Percentiles rank a stretch among this genome's conserved stretches.
phyloP scores from a whole-genome alignment of 1,140 invertebrate genomes.

The Hestina assimilis region DNA sequence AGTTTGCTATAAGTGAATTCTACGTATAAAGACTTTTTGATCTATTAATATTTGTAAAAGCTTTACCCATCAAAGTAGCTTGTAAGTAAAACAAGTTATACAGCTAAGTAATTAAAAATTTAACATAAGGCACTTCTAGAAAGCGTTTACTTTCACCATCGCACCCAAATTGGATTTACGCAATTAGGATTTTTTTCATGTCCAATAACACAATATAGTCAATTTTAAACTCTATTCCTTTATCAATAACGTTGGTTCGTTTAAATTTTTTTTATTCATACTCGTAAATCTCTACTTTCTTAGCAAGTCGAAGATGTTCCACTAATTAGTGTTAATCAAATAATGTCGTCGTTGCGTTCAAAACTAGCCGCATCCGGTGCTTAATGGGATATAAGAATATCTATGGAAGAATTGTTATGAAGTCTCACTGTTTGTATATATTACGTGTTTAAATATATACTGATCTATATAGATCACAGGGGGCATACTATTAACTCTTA shows the following conservation, averaged over 20 bases:
- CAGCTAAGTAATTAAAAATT: neutral
- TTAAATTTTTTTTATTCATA: neutral
- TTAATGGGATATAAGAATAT: conserved; percentile 29
- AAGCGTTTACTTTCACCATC: conserved; percentile 53
- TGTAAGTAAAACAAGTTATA: neutral
- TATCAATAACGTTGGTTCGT: conserved; percentile 5
- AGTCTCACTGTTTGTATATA: no score
- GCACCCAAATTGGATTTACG: conserved; percentile 45
- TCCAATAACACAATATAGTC: conserved; percentile 9
- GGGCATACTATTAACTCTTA: no score
- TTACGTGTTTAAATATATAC: no score
- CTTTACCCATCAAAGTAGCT: no score
- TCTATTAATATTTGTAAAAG: no score
- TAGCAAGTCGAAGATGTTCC: conserved; percentile 39
- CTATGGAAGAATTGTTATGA: conserved; percentile 11
- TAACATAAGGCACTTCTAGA: conserved; percentile 30
- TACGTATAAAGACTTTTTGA: no score
- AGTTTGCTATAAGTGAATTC: no score
- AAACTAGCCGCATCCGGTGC: conserved; percentile 48
- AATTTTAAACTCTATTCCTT: conserved; percentile 28
- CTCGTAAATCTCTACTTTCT: conserved; percentile 37
- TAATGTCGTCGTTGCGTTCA: conserved; percentile 57
- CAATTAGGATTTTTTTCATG: conserved; percentile 27
- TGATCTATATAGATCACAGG: no score
- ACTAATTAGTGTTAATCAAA: conserved; percentile 77